These are phyloP conservation scores for Drosophila barbarae DNA, from an alignment of 2,888 invertebrate species.

Conservation along the genomic window DNA sequence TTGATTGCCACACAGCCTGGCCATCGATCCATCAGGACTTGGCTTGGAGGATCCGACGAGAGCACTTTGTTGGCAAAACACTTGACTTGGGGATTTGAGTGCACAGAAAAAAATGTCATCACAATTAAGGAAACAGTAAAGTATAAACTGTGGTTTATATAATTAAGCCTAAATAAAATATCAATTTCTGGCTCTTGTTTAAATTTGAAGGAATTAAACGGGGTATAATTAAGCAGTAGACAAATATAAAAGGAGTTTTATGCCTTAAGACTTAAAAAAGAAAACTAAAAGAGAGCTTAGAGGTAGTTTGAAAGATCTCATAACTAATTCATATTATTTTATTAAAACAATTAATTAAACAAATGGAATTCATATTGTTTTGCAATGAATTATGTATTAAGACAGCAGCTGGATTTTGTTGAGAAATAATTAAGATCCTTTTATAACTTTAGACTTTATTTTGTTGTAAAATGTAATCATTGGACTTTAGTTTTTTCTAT, in stretches of 20 bases:
- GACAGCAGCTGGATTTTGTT: no score
- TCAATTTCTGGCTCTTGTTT: not conserved
- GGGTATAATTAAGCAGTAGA: not conserved
- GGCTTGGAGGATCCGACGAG: conserved; percentile 23
- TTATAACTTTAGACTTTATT: not conserved
- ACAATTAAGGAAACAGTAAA: not conserved
- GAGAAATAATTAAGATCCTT: not conserved
- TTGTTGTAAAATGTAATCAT: not conserved
- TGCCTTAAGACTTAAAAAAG: not conserved
- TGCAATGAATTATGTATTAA: not conserved
- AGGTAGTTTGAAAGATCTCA: no score
- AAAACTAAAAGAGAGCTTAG: not conserved
- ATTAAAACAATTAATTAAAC: not conserved
- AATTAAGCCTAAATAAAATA: not conserved
- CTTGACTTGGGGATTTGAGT: conserved; percentile 37
- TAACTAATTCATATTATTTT: no score
- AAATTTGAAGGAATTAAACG: not conserved
- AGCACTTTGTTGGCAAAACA: conserved; percentile 54
- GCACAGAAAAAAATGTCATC: conserved; percentile 2
- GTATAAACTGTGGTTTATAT: rapidly evolving
- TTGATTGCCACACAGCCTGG: conserved; percentile 42
- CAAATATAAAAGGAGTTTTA: not conserved
- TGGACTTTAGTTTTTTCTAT: not conserved
- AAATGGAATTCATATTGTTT: not conserved
- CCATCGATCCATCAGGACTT: conserved; percentile 33